phyloP scores from a whole-genome alignment of 1,140 invertebrate genomes.

The Copidosoma floridanum region DNA sequence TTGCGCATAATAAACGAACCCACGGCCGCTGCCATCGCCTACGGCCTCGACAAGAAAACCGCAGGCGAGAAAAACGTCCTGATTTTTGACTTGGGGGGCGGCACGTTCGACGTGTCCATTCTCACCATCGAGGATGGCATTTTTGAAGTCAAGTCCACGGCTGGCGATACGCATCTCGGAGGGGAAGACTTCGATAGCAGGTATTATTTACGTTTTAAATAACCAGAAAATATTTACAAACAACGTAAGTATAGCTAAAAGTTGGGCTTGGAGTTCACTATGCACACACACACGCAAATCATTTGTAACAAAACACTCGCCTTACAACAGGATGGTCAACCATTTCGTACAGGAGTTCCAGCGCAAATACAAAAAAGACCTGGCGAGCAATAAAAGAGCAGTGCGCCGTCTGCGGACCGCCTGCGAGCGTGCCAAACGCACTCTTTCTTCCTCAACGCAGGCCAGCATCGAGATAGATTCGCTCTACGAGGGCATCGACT shows the following conservation, averaged over 20 bases:
- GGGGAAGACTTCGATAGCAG: slow-evolving; percentile 82
- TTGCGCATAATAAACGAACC: slow-evolving; percentile 82
- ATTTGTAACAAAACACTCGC: too few relatives aligned
- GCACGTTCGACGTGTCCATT: slow-evolving; percentile 63
- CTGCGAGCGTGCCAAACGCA: slow-evolving; percentile 79
- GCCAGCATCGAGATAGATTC: slow-evolving; percentile 75
- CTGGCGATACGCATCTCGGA: slow-evolving; percentile 76
- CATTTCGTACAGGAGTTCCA: slow-evolving; percentile 71
- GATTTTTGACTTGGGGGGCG: slow-evolving; percentile 63
- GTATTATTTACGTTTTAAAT: too few relatives aligned
- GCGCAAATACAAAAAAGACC: slow-evolving; percentile 69
- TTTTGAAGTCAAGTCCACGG: slow-evolving; percentile 67
- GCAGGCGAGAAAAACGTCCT: slow-evolving; percentile 48
- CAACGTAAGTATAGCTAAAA: too few relatives aligned
- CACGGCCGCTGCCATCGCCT: slow-evolving; percentile 67
- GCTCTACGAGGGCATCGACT: slow-evolving; percentile 73
- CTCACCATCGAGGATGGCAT: slow-evolving; percentile 72
- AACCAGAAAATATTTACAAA: too few relatives aligned
- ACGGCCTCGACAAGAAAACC: slow-evolving; percentile 65
- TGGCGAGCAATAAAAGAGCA: slow-evolving; percentile 63
- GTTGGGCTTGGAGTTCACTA: too few relatives aligned
- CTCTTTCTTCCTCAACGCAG: slow-evolving; percentile 73
- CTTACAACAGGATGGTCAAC: slow-evolving; percentile 66
- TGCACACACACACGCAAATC: too few relatives aligned
- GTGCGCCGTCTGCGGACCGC: slow-evolving; percentile 73